Conservation (phyloP, 2,888 invertebrate genomes). For the Cephus nigrinus region DNA sequence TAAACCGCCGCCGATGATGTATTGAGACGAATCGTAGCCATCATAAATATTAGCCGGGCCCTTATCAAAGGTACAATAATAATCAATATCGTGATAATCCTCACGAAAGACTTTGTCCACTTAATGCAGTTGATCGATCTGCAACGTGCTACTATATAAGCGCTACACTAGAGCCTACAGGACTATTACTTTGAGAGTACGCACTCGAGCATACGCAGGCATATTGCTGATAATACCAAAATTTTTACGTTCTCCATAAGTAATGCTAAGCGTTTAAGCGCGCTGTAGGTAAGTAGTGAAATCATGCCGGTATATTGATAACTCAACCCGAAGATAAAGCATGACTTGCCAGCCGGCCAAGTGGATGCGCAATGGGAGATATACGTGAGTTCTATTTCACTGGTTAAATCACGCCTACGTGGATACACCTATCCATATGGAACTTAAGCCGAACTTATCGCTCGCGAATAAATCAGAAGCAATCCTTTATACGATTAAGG, state of each 20-base stretch:
- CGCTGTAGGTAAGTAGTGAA: not conserved
- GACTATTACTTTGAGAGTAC: not conserved
- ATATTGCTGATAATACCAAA: not conserved
- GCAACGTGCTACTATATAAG: not conserved
- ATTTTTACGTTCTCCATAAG: not conserved
- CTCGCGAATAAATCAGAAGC: conserved; percentile 3
- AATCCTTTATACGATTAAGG: not conserved
- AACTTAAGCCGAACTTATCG: conserved; percentile 6
- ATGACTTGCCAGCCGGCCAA: not conserved
- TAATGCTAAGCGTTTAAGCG: not conserved
- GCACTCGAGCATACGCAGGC: not conserved
- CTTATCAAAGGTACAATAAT: not conserved
- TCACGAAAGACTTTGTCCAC: not conserved
- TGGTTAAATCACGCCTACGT: not conserved
- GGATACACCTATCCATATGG: not conserved
- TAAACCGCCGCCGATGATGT: not conserved
- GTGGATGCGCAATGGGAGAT: not conserved
- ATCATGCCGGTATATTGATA: not conserved
- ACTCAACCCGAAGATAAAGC: not conserved
- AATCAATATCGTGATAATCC: not conserved
- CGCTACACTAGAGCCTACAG: not conserved
- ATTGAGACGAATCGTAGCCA: not conserved
- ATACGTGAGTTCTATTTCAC: not conserved
- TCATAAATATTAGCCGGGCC: not conserved
- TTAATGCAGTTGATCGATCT: not conserved